Conservation (phyloP, 2,888 invertebrate species). For the Tipula helvola region DNA sequence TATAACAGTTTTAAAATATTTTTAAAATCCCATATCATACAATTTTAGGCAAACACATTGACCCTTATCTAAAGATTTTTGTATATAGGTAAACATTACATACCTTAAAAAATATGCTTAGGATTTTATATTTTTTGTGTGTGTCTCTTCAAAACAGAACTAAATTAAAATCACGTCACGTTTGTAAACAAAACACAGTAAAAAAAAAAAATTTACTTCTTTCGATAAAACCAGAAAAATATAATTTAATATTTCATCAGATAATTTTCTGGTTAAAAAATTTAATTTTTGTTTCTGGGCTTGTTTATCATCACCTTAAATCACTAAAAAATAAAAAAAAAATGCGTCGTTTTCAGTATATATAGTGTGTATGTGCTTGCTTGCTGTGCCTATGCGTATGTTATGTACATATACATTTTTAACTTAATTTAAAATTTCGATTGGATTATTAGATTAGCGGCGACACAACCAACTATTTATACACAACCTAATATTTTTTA, state of each 20-base stretch:
- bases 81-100: background rate
- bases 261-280: background rate
- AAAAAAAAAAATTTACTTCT: background rate
- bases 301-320: background rate
- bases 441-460: background rate
- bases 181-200: background rate
- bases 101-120: background rate
- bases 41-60: background rate
- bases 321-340: background rate
- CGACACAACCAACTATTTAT: background rate
- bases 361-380: background rate
- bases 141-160: background rate
- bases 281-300: background rate
- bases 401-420: background rate
- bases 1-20: too few relatives aligned
- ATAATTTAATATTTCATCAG: slow-evolving; percentile 4
- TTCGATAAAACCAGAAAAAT: background rate
- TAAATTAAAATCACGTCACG: background rate
- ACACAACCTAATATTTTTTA: background rate
- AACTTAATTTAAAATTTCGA: background rate
- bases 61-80: background rate
- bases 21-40: background rate
- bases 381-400: background rate
- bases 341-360: background rate
- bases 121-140: background rate